Evolutionary conservation across 64 coral and sea anemone species (phyloP).

Genomic region (Actinia tenebrosa): DNA sequence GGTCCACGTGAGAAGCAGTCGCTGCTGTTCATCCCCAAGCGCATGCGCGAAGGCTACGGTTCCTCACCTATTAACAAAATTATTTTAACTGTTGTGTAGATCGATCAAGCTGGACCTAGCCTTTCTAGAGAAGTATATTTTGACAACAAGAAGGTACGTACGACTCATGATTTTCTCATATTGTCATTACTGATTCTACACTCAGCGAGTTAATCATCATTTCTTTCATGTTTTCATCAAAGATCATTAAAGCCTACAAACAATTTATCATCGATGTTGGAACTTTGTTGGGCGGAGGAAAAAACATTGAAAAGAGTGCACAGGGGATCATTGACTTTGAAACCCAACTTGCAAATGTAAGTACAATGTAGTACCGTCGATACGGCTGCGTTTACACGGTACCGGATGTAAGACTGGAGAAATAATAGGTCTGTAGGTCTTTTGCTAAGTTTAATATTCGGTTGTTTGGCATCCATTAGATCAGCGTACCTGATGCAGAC

Average conservation of each 20-base stretch:
- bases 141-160: slow-evolving; percentile 72
- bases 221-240: background rate
- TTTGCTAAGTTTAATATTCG: background rate
- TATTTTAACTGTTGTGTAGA: slow-evolving; percentile 25
- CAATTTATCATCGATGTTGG: slow-evolving; percentile 78
- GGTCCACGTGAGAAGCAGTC: too few species aligned
- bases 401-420: too few species aligned
- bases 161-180: background rate
- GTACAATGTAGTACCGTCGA: background rate
- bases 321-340: slow-evolving; percentile 87
- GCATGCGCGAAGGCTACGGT: background rate
- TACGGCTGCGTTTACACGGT: too few species aligned
- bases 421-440: background rate
- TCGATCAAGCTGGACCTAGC: slow-evolving; percentile 97
- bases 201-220: too few species aligned
- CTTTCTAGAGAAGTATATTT: slow-evolving; percentile 96
- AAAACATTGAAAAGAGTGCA: slow-evolving; percentile 55
- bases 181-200: background rate
- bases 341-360: slow-evolving; percentile 82
- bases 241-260: slow-evolving; percentile 99
- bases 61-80: background rate
- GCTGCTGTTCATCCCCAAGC: too few species aligned
- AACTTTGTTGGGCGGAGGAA: slow-evolving; percentile 57
- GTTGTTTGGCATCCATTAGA: slow-evolving; percentile 34
- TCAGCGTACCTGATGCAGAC: slow-evolving; percentile 90